These are phyloP conservation scores for Tupaia tana DNA, from an alignment of 2,113 vertebrate species.

Conservation along the genomic window DNA sequence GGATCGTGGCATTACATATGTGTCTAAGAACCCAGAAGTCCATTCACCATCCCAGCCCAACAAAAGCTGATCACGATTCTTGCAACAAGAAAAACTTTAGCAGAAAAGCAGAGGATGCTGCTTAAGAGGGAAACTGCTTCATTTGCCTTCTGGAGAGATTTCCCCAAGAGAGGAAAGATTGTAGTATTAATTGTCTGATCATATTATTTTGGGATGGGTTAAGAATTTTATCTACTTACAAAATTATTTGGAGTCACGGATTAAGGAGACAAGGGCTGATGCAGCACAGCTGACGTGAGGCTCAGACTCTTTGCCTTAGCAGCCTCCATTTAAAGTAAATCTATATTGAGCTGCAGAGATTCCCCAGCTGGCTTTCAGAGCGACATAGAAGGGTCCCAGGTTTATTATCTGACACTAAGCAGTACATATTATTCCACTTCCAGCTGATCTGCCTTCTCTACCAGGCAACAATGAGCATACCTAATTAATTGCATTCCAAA, in stretches of 20 bases:
- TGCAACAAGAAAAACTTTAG: background rate
- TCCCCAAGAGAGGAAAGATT: constrained; percentile 65
- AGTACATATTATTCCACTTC: constrained; percentile 52
- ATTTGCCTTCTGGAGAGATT: constrained; percentile 53
- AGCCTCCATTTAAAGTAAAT: constrained; percentile 83
- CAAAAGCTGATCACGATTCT: background rate
- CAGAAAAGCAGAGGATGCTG: background rate
- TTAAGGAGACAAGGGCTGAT: constrained; percentile 81
- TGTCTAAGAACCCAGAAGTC: background rate
- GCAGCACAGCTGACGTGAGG: constrained; percentile 81
- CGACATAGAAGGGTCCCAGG: constrained; percentile 72
- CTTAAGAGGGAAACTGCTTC: background rate
- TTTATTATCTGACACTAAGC: constrained; percentile 76
- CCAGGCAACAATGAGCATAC: constrained; percentile 15
- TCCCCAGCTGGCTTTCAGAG: constrained; percentile 80
- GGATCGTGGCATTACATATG: background rate
- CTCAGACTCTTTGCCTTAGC: constrained; percentile 74
- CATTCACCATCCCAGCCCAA: background rate
- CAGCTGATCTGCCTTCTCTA: background rate
- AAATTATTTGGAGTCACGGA: constrained; percentile 83
- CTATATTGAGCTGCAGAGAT: constrained; percentile 80
- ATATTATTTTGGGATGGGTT: constrained; percentile 77
- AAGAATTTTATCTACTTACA: constrained; percentile 85
- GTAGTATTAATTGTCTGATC: constrained; percentile 68
- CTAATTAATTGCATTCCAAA: constrained; percentile 36